These are phyloP conservation scores for Pituophis catenifer DNA, from an alignment of 2,113 vertebrate genomes.

Conservation along the genomic window DNA sequence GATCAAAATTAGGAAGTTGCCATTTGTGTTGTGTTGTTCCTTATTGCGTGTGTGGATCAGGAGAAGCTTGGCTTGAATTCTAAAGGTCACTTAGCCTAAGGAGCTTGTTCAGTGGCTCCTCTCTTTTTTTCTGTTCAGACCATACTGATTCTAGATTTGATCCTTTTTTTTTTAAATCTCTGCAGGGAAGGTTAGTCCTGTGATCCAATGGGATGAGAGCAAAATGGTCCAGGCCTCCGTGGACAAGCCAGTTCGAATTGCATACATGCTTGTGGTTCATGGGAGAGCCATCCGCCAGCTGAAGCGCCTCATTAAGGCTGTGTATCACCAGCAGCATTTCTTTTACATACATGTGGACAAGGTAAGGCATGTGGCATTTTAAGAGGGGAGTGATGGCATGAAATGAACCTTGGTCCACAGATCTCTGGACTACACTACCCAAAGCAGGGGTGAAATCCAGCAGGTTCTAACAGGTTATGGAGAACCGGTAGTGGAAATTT, in stretches of 20 bases:
- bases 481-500: no score
- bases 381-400: background rate
- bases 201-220: slow-evolving; percentile 79
- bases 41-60: accelerated
- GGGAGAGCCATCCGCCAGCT: slow-evolving; percentile 91
- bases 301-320: slow-evolving; percentile 91
- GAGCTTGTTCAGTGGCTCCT: background rate
- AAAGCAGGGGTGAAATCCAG: background rate
- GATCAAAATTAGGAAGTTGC: background rate
- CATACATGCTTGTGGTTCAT: slow-evolving; percentile 92
- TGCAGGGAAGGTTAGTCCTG: slow-evolving; percentile 79
- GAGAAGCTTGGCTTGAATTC: background rate
- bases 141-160: background rate
- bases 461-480: no score
- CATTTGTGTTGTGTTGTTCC: background rate
- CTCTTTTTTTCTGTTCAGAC: background rate
- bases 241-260: slow-evolving; percentile 83
- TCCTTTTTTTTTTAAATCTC: background rate
- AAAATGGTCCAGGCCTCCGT: slow-evolving; percentile 71
- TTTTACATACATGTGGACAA: slow-evolving; percentile 98
- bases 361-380: slow-evolving; percentile 62
- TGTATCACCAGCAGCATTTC: slow-evolving; percentile 91
- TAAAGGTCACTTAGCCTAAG: background rate
- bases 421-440: background rate
- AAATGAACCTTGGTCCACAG: background rate